Percentiles rank a stretch among this genome's conserved stretches.
Evolutionary conservation across 2,113 vertebrate genomes (phyloP).

Genomic region (Megaceryle torquata): DNA sequence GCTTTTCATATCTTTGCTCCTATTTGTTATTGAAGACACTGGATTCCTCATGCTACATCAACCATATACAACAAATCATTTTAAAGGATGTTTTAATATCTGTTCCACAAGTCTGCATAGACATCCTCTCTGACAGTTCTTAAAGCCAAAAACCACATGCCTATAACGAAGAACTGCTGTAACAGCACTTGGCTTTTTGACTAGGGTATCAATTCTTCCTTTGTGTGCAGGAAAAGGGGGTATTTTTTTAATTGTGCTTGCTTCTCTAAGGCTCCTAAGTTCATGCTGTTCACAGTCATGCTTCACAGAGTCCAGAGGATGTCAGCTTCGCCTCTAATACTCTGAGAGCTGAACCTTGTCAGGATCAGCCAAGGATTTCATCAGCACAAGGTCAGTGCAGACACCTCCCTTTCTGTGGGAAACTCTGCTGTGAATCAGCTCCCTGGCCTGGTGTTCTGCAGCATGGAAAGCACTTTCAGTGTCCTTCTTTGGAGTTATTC

Average conservation of each 20-base stretch:
- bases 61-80: neutral
- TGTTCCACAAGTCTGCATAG: neutral
- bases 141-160: constrained; percentile 8
- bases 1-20: neutral
- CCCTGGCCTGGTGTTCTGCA: neutral
- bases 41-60: neutral
- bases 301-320: neutral
- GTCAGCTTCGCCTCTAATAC: constrained; percentile 30
- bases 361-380: constrained; percentile 49
- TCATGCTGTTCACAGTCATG: constrained; percentile 14
- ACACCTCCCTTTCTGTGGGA: constrained; percentile 47
- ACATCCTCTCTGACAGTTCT: neutral
- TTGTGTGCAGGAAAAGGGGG: neutral
- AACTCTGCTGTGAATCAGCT: neutral
- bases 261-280: neutral
- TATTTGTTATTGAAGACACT: neutral
- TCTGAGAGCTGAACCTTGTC: constrained; percentile 24
- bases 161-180: neutral
- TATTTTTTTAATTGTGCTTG: constrained; percentile 10
- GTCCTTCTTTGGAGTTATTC: neutral
- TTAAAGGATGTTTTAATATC: neutral
- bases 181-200: constrained; percentile 32
- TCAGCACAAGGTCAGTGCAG: constrained; percentile 40
- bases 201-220: neutral
- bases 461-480: neutral